These are phyloP conservation scores for Papilio gigon DNA, from an alignment of 2,888 invertebrate species.

Conservation along the genomic window DNA sequence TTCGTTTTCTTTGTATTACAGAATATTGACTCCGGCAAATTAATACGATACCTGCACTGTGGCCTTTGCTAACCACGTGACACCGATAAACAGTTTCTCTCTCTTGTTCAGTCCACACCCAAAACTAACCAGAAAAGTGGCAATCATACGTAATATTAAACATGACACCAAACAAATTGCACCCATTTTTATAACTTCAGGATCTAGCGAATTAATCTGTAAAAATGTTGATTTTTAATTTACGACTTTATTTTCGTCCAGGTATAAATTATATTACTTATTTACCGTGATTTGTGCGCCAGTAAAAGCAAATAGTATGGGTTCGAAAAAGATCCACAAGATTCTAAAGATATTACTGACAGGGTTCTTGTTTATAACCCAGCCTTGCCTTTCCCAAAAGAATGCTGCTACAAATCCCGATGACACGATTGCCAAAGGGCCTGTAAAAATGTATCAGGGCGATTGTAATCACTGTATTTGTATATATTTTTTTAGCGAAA, in stretches of 20 bases:
- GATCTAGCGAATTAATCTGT: constrained; percentile 82
- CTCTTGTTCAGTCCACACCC: constrained; percentile 88
- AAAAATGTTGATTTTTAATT: too few relatives aligned
- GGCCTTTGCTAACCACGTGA: constrained; percentile 94
- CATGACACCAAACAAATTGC: constrained; percentile 84
- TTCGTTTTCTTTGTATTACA: too few relatives aligned
- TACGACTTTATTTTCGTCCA: too few relatives aligned
- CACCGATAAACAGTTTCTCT: constrained; percentile 91
- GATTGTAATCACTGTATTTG: background rate
- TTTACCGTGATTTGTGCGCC: constrained; percentile 90
- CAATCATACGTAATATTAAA: constrained; percentile 82
- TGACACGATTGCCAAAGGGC: constrained; percentile 87
- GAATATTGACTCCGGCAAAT: background rate
- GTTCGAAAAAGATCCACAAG: constrained; percentile 94
- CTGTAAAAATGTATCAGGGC: constrained; percentile 50
- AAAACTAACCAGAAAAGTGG: constrained; percentile 84
- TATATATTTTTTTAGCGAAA: background rate
- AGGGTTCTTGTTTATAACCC: constrained; percentile 88
- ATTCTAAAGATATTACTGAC: constrained; percentile 89
- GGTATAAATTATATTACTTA: constrained; percentile 44
- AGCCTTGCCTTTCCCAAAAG: constrained; percentile 88
- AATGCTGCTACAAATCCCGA: constrained; percentile 88
- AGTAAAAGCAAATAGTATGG: constrained; percentile 93
- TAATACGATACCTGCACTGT: constrained; percentile 88
- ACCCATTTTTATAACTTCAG: constrained; percentile 84